Conservation (phyloP, 2,113 vertebrate genomes). For the Chelonoidis abingdonii region DNA sequence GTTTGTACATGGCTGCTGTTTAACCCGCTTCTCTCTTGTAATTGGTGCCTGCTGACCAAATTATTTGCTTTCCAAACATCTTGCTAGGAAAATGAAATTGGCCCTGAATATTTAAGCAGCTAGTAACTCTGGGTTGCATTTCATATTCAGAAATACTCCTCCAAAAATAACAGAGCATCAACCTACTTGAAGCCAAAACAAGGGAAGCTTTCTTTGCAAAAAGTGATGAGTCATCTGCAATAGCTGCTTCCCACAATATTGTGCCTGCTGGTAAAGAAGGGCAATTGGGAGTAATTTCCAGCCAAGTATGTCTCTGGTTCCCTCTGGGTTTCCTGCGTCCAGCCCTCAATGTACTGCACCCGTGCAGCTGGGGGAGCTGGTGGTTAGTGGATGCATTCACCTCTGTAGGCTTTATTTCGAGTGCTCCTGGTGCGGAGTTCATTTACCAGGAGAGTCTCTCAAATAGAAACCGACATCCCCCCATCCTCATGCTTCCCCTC, state of each 20-base stretch:
- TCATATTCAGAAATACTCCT: constrained; percentile 41
- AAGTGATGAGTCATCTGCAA: background rate
- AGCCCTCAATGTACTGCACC: background rate
- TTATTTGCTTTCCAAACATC: background rate
- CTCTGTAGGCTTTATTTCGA: accelerated
- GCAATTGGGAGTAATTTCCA: constrained; percentile 50
- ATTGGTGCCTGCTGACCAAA: background rate
- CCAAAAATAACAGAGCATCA: constrained; percentile 42
- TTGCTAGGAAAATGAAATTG: constrained; percentile 7
- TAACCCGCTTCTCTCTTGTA: background rate
- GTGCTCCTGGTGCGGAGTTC: background rate
- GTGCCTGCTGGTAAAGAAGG: constrained; percentile 47
- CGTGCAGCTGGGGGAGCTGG: constrained; percentile 18
- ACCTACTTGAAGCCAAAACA: constrained; percentile 26
- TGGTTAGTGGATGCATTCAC: background rate
- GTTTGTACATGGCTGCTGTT: background rate
- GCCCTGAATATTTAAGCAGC: constrained; percentile 47
- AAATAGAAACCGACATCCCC: background rate
- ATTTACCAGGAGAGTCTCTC: background rate
- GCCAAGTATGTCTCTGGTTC: constrained; percentile 11
- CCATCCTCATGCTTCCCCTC: background rate
- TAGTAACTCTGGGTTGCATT: constrained; percentile 2
- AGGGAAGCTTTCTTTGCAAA: constrained; percentile 29
- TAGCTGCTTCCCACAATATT: background rate
- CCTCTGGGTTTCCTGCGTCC: constrained; percentile 26